Base-by-base conservation (phyloP, 2,113 vertebrate genomes). In the Nerophis ophidion region DNA sequence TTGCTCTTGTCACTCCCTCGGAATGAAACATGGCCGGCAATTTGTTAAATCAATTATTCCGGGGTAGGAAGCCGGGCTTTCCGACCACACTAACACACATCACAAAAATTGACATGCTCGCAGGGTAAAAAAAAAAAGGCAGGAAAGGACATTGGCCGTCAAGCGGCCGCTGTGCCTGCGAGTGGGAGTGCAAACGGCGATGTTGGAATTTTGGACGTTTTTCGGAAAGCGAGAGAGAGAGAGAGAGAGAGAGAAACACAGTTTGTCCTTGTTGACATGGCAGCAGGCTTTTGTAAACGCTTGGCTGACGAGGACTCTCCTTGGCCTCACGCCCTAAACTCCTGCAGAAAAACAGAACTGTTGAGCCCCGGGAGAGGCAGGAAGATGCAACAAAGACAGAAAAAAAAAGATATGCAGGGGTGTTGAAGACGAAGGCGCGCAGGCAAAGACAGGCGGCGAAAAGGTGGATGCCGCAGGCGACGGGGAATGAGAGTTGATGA, bases 21-120 rank as follows among this genome's bases (percentile, higher is more conserved):
- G 77, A 86, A 87, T 87, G 84, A 90, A 89, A 89, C 84, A 89
- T 81, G 75, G 82, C 75, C 53, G 72, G 83, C 85, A 87, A 86
- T 90, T 90, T 89, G 85, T 88, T 87, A 84, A 90, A 89, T 90
- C 84, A 87, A 87, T 89, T 88, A 87, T 88, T 87, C 76, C 75
- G 56, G 75, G 75, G 61, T 66, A 68, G 70, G 68, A 87, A 75
- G 65, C 56, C 4, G 50, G 60, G 65, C 77, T 82, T 84, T 79
- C 42, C 8, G 6, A 50, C 61, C 48, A 15, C 55, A 8, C 60
- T 57, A 33, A 60, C 54, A 17, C 45, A 34, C 54, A 54, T 47
- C 17, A 35, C 51, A 33, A 53, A 4, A 38, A 36, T 16, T 16
- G 7, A 55, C 33, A 36, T 13, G 51, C n/a, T 53, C 33, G 36